A percentile compares a stretch with the other conserved stretches of the same genome.
phyloP scores from a whole-genome alignment of 2,797 vertebrate species.

The Gorsachius magnificus region DNA sequence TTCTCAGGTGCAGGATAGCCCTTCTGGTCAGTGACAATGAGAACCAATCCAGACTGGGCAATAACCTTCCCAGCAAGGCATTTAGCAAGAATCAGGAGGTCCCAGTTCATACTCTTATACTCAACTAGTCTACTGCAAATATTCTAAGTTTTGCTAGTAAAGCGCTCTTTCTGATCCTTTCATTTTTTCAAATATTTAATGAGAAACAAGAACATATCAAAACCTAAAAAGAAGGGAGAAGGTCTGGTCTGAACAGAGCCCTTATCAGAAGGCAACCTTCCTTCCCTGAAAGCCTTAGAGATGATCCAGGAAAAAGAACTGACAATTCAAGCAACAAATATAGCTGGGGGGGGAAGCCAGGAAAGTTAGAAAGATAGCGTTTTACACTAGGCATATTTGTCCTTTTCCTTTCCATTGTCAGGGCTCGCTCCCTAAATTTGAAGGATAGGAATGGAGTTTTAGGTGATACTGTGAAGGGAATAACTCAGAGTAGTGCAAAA shows the following conservation, averaged over 20 bases:
- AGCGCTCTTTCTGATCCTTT: neutral
- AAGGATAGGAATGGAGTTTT: neutral
- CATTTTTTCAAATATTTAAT: neutral
- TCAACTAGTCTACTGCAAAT: neutral
- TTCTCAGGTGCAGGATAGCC: neutral
- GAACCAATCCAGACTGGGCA: neutral
- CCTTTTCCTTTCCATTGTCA: neutral
- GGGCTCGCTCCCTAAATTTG: fast-evolving
- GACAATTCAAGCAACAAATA: neutral
- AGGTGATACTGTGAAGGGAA: neutral
- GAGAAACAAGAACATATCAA: neutral
- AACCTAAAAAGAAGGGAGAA: neutral
- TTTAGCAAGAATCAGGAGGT: neutral
- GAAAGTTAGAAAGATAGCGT: neutral
- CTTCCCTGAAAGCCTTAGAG: neutral
- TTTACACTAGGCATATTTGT: neutral
- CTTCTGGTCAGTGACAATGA: neutral
- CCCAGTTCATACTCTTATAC: neutral
- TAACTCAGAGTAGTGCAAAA: neutral
- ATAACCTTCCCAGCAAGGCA: neutral
- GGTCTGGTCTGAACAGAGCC: neutral
- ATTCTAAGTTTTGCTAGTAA: neutral
- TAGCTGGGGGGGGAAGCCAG: neutral
- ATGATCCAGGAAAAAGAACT: neutral
- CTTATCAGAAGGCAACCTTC: neutral